phyloP scores from a whole-genome alignment of 2,888 invertebrate genomes.

The Onthophagus sagittarius region DNA sequence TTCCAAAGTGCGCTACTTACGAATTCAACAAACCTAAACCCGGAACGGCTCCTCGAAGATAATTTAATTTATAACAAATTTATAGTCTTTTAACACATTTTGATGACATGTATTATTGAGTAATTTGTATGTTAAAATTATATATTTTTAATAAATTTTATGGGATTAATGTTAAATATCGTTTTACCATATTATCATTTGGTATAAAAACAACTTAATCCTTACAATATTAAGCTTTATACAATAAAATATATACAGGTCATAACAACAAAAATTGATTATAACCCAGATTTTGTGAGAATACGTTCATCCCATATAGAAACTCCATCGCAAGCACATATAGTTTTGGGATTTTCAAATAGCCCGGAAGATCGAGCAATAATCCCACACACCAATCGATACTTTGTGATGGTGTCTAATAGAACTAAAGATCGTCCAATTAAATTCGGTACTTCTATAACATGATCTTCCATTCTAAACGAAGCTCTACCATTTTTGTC shows the following conservation, averaged over 20 bases:
- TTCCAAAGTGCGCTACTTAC: slow-evolving; percentile 85
- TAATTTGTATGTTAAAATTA: too few species aligned
- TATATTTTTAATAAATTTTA: too few species aligned
- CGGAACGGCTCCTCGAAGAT: neutral
- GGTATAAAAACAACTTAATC: neutral
- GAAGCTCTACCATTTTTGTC: slow-evolving; percentile 60
- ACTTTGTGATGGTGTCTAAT: slow-evolving; percentile 58
- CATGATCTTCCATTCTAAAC: slow-evolving; percentile 60
- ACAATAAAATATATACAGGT: too few species aligned
- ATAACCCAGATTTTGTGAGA: slow-evolving; percentile 46
- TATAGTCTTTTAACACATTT: too few species aligned
- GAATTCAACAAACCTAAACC: slow-evolving; percentile 73
- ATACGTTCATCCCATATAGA: slow-evolving; percentile 85
- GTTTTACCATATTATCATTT: neutral
- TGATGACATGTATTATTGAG: too few species aligned
- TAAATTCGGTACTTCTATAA: slow-evolving; percentile 66
- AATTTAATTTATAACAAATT: too few species aligned
- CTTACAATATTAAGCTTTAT: too few species aligned
- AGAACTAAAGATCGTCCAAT: slow-evolving; percentile 78
- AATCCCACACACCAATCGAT: slow-evolving; percentile 77
- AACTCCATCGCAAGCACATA: slow-evolving; percentile 88
- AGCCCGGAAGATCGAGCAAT: slow-evolving; percentile 86
- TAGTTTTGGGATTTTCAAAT: slow-evolving; percentile 79
- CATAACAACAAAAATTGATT: neutral
- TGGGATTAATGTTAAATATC: too few species aligned